Conservation (phyloP, 2,113 vertebrate species). For the Okapia johnstoni region DNA sequence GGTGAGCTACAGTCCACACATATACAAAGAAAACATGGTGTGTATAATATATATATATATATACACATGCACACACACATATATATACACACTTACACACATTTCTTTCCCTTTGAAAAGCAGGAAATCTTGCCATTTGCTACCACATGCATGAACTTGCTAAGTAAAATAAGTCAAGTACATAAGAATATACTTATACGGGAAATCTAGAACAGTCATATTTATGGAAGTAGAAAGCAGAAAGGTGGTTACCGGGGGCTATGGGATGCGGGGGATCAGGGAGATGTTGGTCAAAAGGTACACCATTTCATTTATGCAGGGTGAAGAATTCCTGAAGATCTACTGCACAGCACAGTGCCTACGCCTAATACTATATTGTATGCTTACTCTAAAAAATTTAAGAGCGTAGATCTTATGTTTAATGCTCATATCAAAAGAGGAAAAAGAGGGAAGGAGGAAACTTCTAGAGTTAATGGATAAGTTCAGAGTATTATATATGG, state of each 20-base stretch:
- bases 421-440: neutral
- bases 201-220: neutral
- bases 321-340: neutral
- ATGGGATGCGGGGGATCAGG: too few relatives aligned
- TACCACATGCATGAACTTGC: neutral
- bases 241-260: too few relatives aligned
- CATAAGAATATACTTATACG: neutral
- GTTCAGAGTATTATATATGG: neutral
- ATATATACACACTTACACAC: neutral
- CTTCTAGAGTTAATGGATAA: neutral
- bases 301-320: neutral
- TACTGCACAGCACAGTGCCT: neutral
- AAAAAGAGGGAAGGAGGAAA: neutral
- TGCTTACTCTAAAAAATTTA: neutral
- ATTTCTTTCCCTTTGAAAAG: neutral
- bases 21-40: neutral
- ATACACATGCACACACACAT: accelerated
- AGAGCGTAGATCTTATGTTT: neutral
- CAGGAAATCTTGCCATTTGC: neutral
- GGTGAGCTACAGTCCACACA: neutral
- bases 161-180: neutral
- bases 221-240: neutral
- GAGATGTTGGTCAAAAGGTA: neutral
- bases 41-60: neutral
- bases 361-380: neutral